Base-by-base conservation (phyloP, 2,888 invertebrate species). In the Pachliopta kotzebuea region DNA sequence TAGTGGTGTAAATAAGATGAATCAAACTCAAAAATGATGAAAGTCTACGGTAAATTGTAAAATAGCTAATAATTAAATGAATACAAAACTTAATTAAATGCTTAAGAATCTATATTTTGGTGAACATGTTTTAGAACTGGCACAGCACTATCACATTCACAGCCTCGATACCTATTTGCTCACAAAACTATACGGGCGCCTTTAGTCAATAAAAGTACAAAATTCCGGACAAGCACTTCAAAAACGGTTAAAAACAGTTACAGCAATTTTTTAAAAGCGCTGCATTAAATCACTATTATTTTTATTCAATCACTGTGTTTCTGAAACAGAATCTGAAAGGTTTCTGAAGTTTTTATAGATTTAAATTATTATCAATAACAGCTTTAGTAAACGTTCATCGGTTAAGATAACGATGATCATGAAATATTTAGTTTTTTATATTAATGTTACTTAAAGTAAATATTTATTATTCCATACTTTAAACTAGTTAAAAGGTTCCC, bases 121-220 rank as follows among this genome's bases (percentile, higher is more conserved):
- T 79, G 72, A 76, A 74, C 65, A 74, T 72, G 71, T 71, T 77
- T 76, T 67, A 66, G 56, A 75, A 76, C 74, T 79, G 77, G 70
- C 73, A 78, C 76, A 70, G 69, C 72, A 71, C 71, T 69, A 76
- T 72, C 62, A 67, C 74, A 69, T 75, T 83, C 84, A 85, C 84
- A 85, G 85, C 85, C 85, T 72, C 71, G 67, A 71, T 74, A 56
- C 62, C 54, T 50, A 54, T n/a, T 59, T 52, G 31, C 50, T 50
- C 52, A 49, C 62, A 29, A 29, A 37, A 62, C 65, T 66, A 65
- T 45, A 55, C 55, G 54, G 31, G 45, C 49, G n/a, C 45, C 45
- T n/a, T 45, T 14, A n/a, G 7, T 45, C 45, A 45, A 18, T 4
- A 42, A 45, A n/a, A 6, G 45, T 18, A 45, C 45, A 14, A 37